Evolutionary conservation across 2,113 vertebrate species (phyloP), one percentile per base, ranked within the genome.

Genomic region (Castor canadensis): DNA sequence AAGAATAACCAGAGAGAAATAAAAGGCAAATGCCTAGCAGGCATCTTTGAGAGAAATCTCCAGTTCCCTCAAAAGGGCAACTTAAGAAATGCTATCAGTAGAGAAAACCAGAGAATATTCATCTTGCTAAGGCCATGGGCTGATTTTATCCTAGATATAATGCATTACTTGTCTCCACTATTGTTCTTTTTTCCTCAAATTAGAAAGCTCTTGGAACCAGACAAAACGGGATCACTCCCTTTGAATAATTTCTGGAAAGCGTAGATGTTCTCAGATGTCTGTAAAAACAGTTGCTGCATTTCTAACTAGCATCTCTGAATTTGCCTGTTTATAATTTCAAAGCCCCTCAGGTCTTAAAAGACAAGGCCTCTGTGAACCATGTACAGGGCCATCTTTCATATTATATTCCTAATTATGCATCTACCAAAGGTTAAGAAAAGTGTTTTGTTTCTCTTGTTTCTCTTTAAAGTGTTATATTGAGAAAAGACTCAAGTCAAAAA

Each of bases 291-390:
- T 82, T n/a, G 32, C 81, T 88, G 81, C 79, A 72, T 93, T 89
- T 95, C 90, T 94, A 95, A 96, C 95, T 96, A 97, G 91, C 77
- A 71, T 93, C 85, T 89, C 86, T 95, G 94, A 97, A 93, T 89
- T 69, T 60, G 77, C 75, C 90, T 94, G 71, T 69, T n/a, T 93
- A 30, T 82, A 93, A 97, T 81, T 96, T 81, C 86, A 97, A 93
- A 81, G 52, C 47, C 49, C 95, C 66, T 38, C 19, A 6, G 19
- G 32, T 89, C 89, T 93, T 83, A 94, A 95, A 92, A 89, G 49
- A 56, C 66, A 76, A 85, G 79, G 81, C 86, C 83, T 95, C 79
- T 28, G 71, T 73, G 66, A 96, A 87, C 43, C 19, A 67, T 17
- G 56, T 12, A 92, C 19, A 43, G 20, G 64, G 72, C 71, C 83